Conservation (phyloP, 2,113 vertebrate genomes). For the Polypterus bichir region DNA sequence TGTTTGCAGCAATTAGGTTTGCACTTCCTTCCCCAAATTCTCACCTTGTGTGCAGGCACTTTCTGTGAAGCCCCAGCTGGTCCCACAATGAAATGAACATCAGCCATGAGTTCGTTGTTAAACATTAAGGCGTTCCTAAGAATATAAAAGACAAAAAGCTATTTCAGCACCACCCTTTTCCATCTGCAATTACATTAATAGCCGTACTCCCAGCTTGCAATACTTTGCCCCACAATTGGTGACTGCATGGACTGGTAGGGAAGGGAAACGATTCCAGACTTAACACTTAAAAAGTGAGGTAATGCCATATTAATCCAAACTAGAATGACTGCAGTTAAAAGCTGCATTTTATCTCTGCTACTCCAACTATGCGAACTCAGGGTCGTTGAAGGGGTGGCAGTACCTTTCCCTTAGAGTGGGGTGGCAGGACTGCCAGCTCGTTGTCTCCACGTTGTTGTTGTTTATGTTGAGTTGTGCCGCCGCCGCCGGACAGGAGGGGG, state of each 20-base stretch:
- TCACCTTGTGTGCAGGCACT: slow-evolving; percentile 93
- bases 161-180: too few relatives aligned
- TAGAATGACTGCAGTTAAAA: too few relatives aligned
- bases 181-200: too few relatives aligned
- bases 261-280: too few relatives aligned
- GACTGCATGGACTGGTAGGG: too few relatives aligned
- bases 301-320: too few relatives aligned
- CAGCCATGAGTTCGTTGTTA: slow-evolving; percentile 97
- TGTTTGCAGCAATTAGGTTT: not conserved
- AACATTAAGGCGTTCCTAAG: slow-evolving; percentile 93
- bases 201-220: too few relatives aligned
- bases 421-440: slow-evolving; percentile 75
- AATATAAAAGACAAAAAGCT: slow-evolving; percentile 11
- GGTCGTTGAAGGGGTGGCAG: not conserved
- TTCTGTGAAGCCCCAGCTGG: slow-evolving; percentile 60
- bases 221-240: too few relatives aligned
- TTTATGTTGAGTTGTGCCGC: slow-evolving; percentile 66
- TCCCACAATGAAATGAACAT: slow-evolving; percentile 89
- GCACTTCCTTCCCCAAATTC: slow-evolving; percentile 6
- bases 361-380: not conserved
- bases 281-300: too few relatives aligned
- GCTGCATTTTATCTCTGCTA: not conserved
- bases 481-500: slow-evolving; percentile 43
- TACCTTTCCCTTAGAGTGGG: slow-evolving; percentile 89
- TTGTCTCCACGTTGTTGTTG: slow-evolving; percentile 79